These are phyloP conservation scores for Hyles vespertilio DNA, from an alignment of 1,140 invertebrate genomes.

Conservation along the genomic window DNA sequence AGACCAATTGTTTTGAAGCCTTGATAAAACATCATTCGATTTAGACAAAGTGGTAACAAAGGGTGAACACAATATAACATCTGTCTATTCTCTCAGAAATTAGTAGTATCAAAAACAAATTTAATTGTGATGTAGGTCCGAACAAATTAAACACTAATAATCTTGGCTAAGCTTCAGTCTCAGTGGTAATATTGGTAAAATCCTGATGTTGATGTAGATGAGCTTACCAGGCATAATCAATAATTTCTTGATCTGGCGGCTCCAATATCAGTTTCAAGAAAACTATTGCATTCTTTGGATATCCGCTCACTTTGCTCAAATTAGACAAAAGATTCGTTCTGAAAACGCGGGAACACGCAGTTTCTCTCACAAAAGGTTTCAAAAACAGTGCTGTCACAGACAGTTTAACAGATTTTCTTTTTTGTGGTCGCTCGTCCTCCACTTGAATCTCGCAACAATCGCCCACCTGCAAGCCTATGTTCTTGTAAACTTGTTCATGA, in stretches of 20 bases:
- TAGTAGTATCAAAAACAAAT: too few species aligned
- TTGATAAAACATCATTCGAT: too few species aligned
- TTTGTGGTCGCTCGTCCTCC: slow-evolving; percentile 14
- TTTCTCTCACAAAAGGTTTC: slow-evolving; percentile 56
- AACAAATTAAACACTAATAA: too few species aligned
- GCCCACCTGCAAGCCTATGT: slow-evolving; percentile 35
- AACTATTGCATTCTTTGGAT: slow-evolving; percentile 33
- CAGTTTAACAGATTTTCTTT: slow-evolving; percentile 35
- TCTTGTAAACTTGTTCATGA: slow-evolving; percentile 33
- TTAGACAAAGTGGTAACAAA: too few species aligned
- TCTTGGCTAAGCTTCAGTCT: too few species aligned
- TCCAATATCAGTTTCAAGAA: slow-evolving; percentile 64
- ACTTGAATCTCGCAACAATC: slow-evolving; percentile 23
- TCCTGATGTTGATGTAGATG: not conserved
- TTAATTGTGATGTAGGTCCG: too few species aligned
- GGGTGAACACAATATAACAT: too few species aligned
- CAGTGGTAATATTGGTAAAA: too few species aligned
- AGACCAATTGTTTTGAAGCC: too few species aligned
- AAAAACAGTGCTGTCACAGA: slow-evolving; percentile 45
- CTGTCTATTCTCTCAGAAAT: too few species aligned
- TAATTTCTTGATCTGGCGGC: slow-evolving; percentile 77
- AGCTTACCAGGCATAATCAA: slow-evolving; percentile 82
- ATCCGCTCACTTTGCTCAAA: slow-evolving; percentile 35
- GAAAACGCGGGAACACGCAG: slow-evolving; percentile 46
- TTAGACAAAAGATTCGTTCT: slow-evolving; percentile 45